Evolutionary conservation across 2,113 vertebrate species (phyloP).

Genomic region (Seriola quinqueradiata): DNA sequence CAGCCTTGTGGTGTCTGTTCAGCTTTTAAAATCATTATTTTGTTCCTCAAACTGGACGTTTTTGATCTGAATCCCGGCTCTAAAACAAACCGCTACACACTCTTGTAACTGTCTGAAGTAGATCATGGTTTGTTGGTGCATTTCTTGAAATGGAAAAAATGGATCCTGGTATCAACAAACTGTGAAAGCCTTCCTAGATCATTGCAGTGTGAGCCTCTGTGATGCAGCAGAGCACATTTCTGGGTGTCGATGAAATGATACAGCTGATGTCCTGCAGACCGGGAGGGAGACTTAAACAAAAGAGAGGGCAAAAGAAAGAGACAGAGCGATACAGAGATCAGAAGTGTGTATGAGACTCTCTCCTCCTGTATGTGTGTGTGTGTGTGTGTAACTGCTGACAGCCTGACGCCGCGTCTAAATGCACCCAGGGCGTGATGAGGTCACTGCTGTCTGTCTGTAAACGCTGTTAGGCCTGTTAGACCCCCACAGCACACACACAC

Average conservation of each 20-base stretch:
- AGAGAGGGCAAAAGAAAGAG: not conserved
- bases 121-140: not conserved
- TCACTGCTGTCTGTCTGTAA: conserved; percentile 62
- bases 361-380: not conserved
- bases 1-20: not conserved
- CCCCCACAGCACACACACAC: not conserved
- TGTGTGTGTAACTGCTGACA: conserved; percentile 17
- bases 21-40: not conserved
- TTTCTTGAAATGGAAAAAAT: conserved; percentile 4
- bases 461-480: conserved; percentile 44
- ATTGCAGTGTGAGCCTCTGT: not conserved
- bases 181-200: not conserved
- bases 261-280: conserved; percentile 5
- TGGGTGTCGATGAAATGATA: conserved; percentile 34
- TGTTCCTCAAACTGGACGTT: not conserved
- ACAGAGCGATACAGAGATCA: not conserved
- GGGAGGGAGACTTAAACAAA: conserved; percentile 32
- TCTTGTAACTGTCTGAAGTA: not conserved
- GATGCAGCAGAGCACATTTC: not conserved
- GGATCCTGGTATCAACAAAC: not conserved
- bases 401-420: conserved; percentile 47
- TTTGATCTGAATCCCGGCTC: not conserved
- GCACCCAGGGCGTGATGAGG: conserved; percentile 47
- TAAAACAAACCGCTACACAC: not conserved
- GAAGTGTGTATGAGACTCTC: conserved; percentile 2